Evolutionary conservation across 2,888 invertebrate genomes (phyloP).

Genomic region (Mythimna ferrago): DNA sequence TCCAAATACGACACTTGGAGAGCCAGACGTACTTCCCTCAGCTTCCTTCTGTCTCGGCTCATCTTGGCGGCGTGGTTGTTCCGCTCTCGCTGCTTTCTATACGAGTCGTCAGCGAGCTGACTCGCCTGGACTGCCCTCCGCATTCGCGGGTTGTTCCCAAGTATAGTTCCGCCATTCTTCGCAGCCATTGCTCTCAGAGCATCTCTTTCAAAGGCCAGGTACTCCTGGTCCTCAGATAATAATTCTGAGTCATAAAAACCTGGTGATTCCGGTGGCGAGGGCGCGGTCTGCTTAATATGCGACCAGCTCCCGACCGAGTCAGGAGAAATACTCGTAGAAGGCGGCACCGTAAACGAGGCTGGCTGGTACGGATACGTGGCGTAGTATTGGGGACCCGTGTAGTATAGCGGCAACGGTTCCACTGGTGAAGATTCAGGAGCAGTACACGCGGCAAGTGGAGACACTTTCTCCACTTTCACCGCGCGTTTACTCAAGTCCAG

Average conservation of each 20-base stretch:
- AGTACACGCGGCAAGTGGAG: conserved; percentile 62
- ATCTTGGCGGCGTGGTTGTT: conserved; percentile 99
- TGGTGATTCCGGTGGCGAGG: conserved; percentile 86
- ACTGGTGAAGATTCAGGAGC: conserved; percentile 52
- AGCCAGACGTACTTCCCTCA: conserved; percentile 96
- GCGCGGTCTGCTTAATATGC: conserved; percentile 57
- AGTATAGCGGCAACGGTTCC: conserved; percentile 55
- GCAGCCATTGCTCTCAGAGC: conserved; percentile 92
- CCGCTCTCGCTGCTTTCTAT: conserved; percentile 96
- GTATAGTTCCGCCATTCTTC: conserved; percentile 90
- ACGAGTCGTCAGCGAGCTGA: conserved; percentile 92
- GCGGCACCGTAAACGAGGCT: conserved; percentile 68
- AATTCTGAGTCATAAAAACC: conserved; percentile 68
- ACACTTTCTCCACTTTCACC: conserved; percentile 69
- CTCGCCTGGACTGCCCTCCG: conserved; percentile 81
- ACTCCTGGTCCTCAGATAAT: conserved; percentile 90
- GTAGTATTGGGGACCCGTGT: conserved; percentile 62
- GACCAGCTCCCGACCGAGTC: conserved; percentile 72
- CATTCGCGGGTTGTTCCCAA: conserved; percentile 92
- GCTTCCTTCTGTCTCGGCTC: conserved; percentile 96
- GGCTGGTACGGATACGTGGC: conserved; percentile 68
- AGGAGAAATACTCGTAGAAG: conserved; percentile 70
- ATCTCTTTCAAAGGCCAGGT: conserved; percentile 93
- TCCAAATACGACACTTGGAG: conserved; percentile 96
- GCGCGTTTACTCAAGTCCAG: conserved; percentile 77